These are phyloP conservation scores for Urosaurus nigricauda DNA, from an alignment of 2,797 vertebrate species.

Conservation along the genomic window DNA sequence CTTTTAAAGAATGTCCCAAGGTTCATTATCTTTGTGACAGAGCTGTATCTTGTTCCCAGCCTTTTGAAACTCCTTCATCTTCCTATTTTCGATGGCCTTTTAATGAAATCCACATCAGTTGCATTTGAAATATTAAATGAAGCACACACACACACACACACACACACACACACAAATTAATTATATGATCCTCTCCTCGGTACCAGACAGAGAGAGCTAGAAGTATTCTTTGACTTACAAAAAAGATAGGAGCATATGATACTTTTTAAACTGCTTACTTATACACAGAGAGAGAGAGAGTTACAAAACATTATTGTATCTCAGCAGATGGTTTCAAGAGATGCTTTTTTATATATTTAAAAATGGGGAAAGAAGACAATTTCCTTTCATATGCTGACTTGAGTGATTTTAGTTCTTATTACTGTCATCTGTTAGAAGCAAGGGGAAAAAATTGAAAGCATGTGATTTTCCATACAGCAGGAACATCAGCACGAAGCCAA, in stretches of 20 bases:
- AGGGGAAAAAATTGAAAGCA: constrained; percentile 36
- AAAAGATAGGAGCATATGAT: constrained; percentile 58
- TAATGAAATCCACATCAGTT: constrained; percentile 63
- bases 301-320: constrained; percentile 66
- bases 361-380: constrained; percentile 50
- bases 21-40: constrained; percentile 60
- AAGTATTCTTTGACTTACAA: constrained; percentile 59
- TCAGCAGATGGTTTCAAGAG: constrained; percentile 61
- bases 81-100: constrained; percentile 48
- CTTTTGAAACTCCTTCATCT: constrained; percentile 59
- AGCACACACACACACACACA: constrained; percentile 8
- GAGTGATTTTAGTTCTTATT: constrained; percentile 69
- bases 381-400: constrained; percentile 60
- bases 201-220: constrained; percentile 51
- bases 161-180: constrained; percentile 39
- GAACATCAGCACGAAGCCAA: constrained; percentile 59
- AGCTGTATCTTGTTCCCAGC: constrained; percentile 31
- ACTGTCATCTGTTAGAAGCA: constrained; percentile 62
- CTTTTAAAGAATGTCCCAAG: constrained; percentile 66
- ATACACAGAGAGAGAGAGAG: constrained; percentile 55
- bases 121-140: constrained; percentile 64
- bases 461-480: constrained; percentile 60
- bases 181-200: constrained; percentile 58
- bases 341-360: constrained; percentile 48
- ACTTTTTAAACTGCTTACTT: constrained; percentile 59